Percentiles rank a stretch among this genome's conserved stretches.
phyloP scores from a whole-genome alignment of 2,113 vertebrate species.

The Sakesphorus luctuosus region DNA sequence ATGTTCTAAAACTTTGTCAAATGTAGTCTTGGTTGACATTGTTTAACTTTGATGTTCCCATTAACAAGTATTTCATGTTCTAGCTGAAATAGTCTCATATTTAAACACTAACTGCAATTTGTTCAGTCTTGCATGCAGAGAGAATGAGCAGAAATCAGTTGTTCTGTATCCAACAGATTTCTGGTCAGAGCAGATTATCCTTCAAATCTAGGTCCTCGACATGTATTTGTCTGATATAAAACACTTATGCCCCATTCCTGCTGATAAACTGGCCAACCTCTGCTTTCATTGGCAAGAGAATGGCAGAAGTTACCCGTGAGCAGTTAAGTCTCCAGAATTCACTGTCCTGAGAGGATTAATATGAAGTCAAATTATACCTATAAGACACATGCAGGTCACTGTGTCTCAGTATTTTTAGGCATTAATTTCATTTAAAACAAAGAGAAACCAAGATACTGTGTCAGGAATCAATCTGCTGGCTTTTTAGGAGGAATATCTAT shows the following conservation, averaged over 20 bases:
- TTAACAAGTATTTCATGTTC: neutral
- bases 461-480: neutral
- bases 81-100: neutral
- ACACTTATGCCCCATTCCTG: neutral
- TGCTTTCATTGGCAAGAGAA: neutral
- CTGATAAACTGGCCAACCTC: neutral
- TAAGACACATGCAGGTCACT: neutral
- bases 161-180: neutral
- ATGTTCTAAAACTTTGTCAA: neutral
- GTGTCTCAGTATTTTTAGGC: neutral
- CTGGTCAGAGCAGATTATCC: constrained; percentile 27
- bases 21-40: neutral
- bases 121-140: neutral
- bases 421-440: neutral
- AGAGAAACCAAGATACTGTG: neutral
- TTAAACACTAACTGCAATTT: neutral
- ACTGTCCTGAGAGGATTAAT: neutral
- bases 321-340: neutral
- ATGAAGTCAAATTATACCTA: neutral
- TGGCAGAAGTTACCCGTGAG: neutral
- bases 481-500: neutral
- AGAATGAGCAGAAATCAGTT: neutral
- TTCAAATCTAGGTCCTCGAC: constrained; percentile 18
- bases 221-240: neutral
- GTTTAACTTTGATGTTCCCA: neutral